phyloP scores from a whole-genome alignment of 1,140 invertebrate genomes.

The Aphaenogaster rudis region DNA sequence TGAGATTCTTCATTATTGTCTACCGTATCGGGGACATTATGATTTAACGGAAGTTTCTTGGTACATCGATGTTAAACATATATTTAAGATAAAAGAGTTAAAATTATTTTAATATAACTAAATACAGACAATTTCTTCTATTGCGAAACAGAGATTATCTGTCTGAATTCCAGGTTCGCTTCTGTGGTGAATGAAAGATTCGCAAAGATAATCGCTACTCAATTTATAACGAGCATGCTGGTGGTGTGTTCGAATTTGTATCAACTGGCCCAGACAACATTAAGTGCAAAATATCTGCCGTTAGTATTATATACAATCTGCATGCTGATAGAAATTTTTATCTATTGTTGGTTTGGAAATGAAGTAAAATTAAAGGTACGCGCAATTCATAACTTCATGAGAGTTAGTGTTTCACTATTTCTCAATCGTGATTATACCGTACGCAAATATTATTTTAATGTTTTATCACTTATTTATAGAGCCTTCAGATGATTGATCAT shows the following conservation, averaged over 20 bases:
- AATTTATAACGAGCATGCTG: slow-evolving; percentile 61
- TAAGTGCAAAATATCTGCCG: slow-evolving; percentile 78
- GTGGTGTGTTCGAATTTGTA: slow-evolving; percentile 66
- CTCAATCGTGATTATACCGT: neutral
- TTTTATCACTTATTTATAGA: slow-evolving; percentile 30
- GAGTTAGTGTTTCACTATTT: neutral
- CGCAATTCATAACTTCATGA: neutral
- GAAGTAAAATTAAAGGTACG: slow-evolving; percentile 82
- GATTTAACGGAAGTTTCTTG: neutral
- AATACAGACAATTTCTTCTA: neutral
- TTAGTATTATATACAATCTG: slow-evolving; percentile 62
- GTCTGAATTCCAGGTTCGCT: slow-evolving; percentile 50
- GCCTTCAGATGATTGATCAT: slow-evolving; percentile 13
- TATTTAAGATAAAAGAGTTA: neutral
- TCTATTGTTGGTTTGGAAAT: slow-evolving; percentile 88
- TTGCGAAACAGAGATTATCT: neutral
- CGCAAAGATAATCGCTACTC: slow-evolving; percentile 58
- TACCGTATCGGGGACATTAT: neutral
- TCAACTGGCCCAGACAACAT: slow-evolving; percentile 76
- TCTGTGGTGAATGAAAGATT: slow-evolving; percentile 59
- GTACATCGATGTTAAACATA: neutral
- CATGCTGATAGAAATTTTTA: slow-evolving; percentile 80
- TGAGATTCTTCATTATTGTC: neutral
- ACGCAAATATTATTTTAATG: neutral
- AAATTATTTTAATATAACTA: neutral